These are phyloP conservation scores for Sisor rabdophorus DNA, from an alignment of 2,113 vertebrate species.

Conservation along the genomic window DNA sequence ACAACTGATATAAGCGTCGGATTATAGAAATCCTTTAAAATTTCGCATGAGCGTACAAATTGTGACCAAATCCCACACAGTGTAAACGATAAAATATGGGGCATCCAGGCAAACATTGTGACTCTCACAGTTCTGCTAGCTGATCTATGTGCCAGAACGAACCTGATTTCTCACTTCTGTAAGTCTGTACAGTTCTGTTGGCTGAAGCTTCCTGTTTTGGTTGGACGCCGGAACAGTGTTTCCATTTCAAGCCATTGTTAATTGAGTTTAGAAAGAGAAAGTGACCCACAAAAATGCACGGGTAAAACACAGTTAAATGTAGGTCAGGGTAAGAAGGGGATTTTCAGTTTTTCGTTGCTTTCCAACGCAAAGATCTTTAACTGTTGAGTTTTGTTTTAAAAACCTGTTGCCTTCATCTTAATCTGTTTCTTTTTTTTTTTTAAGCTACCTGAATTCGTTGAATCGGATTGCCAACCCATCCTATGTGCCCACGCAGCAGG, in stretches of 20 bases:
- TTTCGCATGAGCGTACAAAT: no score
- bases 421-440: background rate
- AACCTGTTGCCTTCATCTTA: background rate
- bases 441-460: constrained; percentile 77
- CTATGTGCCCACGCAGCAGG: constrained; percentile 79
- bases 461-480: constrained; percentile 66
- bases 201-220: constrained; percentile 14
- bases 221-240: background rate
- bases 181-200: background rate
- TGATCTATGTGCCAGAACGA: background rate
- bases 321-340: background rate
- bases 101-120: background rate
- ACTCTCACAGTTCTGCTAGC: background rate
- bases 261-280: constrained; percentile 1
- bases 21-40: no score
- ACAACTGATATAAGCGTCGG: no score
- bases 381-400: background rate
- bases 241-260: background rate
- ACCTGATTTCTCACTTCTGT: constrained; percentile 19
- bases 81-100: background rate
- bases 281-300: background rate
- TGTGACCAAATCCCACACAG: no score
- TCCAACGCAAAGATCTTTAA: background rate
- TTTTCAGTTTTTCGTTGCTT: background rate
- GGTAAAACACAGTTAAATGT: background rate